phyloP scores from a whole-genome alignment of 2,888 invertebrate species.

The Ypsolopha scabrella region DNA sequence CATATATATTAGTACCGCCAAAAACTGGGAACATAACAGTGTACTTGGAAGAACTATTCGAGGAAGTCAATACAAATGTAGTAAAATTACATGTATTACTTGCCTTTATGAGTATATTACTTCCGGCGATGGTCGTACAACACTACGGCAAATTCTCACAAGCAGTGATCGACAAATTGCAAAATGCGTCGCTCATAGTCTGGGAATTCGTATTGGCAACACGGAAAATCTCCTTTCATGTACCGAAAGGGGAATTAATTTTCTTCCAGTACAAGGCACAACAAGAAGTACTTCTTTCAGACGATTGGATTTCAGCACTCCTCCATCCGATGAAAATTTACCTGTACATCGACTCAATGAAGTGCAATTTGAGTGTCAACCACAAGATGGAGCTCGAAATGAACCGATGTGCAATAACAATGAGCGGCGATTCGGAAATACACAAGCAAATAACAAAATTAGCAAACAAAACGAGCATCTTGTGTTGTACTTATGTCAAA shows the following conservation, averaged over 20 bases:
- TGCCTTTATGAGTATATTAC: constrained; percentile 12
- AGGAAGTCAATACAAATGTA: constrained; percentile 8
- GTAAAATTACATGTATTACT: constrained; percentile 10
- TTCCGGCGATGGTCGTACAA: constrained; percentile 8
- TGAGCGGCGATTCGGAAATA: neutral
- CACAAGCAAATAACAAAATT: neutral
- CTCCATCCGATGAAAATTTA: constrained; percentile 1
- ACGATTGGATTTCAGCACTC: neutral
- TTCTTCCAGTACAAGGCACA: neutral
- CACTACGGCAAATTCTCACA: constrained; percentile 9
- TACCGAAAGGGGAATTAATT: constrained; percentile 1
- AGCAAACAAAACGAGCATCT: constrained; percentile 1
- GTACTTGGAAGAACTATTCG: constrained; percentile 10
- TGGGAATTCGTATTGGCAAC: neutral
- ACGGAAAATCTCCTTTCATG: neutral
- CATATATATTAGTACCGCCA: constrained; percentile 9
- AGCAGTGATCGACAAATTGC: too few relatives aligned
- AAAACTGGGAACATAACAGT: constrained; percentile 9
- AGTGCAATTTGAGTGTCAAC: neutral
- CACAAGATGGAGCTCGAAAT: neutral
- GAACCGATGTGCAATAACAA: neutral
- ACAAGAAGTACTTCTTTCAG: neutral
- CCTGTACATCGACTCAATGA: neutral
- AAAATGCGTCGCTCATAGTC: constrained; percentile 5
- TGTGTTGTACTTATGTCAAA: constrained; percentile 9